These are phyloP conservation scores for Bugulina stolonifera DNA, from an alignment of 2,888 invertebrate species.

Conservation along the genomic window DNA sequence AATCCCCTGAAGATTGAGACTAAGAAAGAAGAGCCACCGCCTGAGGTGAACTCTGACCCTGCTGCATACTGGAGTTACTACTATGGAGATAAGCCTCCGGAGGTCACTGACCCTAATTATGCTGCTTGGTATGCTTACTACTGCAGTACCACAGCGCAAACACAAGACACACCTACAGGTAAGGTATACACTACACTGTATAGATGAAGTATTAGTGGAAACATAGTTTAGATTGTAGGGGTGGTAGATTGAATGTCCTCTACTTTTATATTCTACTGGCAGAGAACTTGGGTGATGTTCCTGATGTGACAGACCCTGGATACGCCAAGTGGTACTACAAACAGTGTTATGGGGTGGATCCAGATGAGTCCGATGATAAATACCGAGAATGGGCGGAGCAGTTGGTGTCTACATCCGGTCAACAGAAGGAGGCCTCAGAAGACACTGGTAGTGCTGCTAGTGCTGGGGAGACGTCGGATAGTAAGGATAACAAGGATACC, in stretches of 20 bases:
- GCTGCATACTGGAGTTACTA: background rate
- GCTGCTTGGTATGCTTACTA: slow-evolving; percentile 20
- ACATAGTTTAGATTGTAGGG: no score
- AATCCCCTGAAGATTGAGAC: background rate
- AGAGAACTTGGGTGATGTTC: no score
- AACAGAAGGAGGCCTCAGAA: background rate
- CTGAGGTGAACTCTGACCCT: slow-evolving; percentile 26
- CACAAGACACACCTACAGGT: no score
- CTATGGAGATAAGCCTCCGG: background rate
- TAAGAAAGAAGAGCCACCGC: background rate
- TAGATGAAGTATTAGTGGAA: no score
- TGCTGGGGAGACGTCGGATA: slow-evolving; percentile 28
- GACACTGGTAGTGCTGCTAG: slow-evolving; percentile 31
- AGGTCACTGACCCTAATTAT: slow-evolving; percentile 14
- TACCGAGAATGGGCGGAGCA: slow-evolving; percentile 32
- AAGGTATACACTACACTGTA: no score
- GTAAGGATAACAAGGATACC: slow-evolving; percentile 24
- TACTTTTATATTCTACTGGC: no score
- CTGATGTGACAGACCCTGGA: background rate
- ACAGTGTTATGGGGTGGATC: slow-evolving; percentile 21
- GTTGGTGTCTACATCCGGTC: background rate
- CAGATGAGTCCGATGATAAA: slow-evolving; percentile 28
- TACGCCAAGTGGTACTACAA: slow-evolving; percentile 27
- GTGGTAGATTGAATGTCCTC: no score
- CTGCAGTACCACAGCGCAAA: background rate